These are phyloP conservation scores for Monopterus albus DNA, from an alignment of 2,113 vertebrate species.

Conservation along the genomic window DNA sequence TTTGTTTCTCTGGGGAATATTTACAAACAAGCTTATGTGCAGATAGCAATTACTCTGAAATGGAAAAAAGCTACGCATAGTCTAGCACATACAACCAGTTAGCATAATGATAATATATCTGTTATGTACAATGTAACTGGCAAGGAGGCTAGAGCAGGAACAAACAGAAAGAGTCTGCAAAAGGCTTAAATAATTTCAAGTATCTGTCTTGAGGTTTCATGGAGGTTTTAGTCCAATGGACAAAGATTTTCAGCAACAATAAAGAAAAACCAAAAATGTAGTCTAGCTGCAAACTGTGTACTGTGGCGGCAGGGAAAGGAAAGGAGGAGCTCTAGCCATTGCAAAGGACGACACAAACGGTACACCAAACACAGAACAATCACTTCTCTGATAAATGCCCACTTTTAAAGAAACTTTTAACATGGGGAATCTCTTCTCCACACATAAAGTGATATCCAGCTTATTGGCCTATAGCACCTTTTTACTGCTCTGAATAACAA, in stretches of 20 bases:
- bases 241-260: slow-evolving; percentile 48
- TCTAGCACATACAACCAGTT: slow-evolving; percentile 73
- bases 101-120: slow-evolving; percentile 72
- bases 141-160: slow-evolving; percentile 66
- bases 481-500: slow-evolving; percentile 52
- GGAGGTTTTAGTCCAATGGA: slow-evolving; percentile 62
- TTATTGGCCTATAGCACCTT: slow-evolving; percentile 54
- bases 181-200: slow-evolving; percentile 77
- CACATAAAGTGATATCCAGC: slow-evolving; percentile 67
- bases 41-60: slow-evolving; percentile 66
- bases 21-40: slow-evolving; percentile 80
- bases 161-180: slow-evolving; percentile 55
- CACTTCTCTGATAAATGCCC: slow-evolving; percentile 65
- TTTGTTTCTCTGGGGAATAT: slow-evolving; percentile 76
- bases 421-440: slow-evolving; percentile 29
- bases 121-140: slow-evolving; percentile 78
- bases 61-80: slow-evolving; percentile 67
- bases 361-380: slow-evolving; percentile 58
- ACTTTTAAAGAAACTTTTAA: slow-evolving; percentile 39
- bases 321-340: slow-evolving; percentile 40
- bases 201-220: slow-evolving; percentile 73
- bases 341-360: slow-evolving; percentile 46
- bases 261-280: slow-evolving; percentile 37
- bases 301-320: slow-evolving; percentile 40
- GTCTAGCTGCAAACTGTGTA: slow-evolving; percentile 58